These are phyloP conservation scores for Amiota communis DNA, from an alignment of 2,888 invertebrate genomes.

Conservation along the genomic window DNA sequence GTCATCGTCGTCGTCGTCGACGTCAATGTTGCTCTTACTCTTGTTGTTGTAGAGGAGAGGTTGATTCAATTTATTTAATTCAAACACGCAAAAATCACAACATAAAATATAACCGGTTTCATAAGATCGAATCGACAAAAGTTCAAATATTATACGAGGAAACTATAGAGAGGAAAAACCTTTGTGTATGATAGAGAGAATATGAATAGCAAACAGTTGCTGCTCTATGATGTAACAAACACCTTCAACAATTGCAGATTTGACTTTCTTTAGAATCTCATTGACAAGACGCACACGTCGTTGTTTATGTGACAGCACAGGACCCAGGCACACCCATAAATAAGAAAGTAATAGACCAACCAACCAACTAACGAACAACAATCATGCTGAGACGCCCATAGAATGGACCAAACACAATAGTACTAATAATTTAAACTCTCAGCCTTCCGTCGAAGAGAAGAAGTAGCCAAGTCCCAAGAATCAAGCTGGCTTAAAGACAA, in stretches of 20 bases:
- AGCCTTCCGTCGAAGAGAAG: neutral
- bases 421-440: conserved; percentile 56
- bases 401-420: conserved; percentile 47
- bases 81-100: conserved; percentile 19
- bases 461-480: conserved; percentile 25
- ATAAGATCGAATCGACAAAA: neutral
- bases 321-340: conserved; percentile 44
- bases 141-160: neutral
- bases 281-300: conserved; percentile 42
- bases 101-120: conserved; percentile 17
- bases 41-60: conserved; percentile 27
- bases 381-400: neutral
- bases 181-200: conserved; percentile 30
- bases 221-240: neutral
- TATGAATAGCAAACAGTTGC: neutral
- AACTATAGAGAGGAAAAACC: too few species aligned
- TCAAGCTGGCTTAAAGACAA: conserved; percentile 41
- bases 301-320: conserved; percentile 48
- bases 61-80: conserved; percentile 45
- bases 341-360: conserved; percentile 61
- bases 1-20: too few species aligned
- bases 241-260: neutral
- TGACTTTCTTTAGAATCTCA: conserved; percentile 7
- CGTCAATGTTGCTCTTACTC: too few species aligned
- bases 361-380: neutral